Base-by-base conservation (phyloP, 2,888 invertebrate species). In the Eilema caniola region DNA sequence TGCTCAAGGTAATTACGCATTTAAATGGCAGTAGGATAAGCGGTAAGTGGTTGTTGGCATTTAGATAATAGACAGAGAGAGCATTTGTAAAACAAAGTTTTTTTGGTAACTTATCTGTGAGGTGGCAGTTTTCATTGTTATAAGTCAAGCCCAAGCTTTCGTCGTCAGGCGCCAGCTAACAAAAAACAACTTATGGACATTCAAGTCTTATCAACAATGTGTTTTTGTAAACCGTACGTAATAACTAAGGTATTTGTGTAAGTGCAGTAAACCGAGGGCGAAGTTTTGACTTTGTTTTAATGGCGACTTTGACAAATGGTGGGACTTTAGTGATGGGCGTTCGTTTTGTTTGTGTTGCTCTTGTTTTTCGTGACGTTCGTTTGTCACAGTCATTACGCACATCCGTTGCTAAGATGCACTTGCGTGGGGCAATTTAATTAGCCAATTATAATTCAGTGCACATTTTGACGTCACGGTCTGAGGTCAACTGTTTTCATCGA, bases 351-450 rank as follows among this genome's bases (percentile, higher is more conserved):
- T 71, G 67, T 70, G 71, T 69, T 67, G 72, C 71, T 78, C 78
- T 83, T 85, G 71, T 85, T 82, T 82, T 84, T 81, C 80, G 81
- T 82, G 75, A 79, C 78, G 70, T 86, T 84, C 83, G 80, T 77
- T 87, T 86, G 88, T 86, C 86, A 84, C 83, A 83, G 81, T 85
- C 84, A 89, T 90, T 91, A 87, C 91, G 91, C 90, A 93, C 93
- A 92, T 94, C 94, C 94, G 92, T 87, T 84, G 85, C 83, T 88
- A 85, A 87, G 88, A 90, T 90, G 88, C 87, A 88, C 85, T 88
- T 90, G 93, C 88, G 86, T 90, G 90, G 88, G 87, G 89, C 90
- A 89, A 90, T 90, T 88, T 90, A 90, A 92, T 92, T 89, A 92
- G 82, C 80, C 88, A 89, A 89, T 90, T 86, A 90, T 87, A 84